Evolutionary conservation across 2,888 invertebrate species (phyloP).

Genomic region (Plagodis dolabraria): DNA sequence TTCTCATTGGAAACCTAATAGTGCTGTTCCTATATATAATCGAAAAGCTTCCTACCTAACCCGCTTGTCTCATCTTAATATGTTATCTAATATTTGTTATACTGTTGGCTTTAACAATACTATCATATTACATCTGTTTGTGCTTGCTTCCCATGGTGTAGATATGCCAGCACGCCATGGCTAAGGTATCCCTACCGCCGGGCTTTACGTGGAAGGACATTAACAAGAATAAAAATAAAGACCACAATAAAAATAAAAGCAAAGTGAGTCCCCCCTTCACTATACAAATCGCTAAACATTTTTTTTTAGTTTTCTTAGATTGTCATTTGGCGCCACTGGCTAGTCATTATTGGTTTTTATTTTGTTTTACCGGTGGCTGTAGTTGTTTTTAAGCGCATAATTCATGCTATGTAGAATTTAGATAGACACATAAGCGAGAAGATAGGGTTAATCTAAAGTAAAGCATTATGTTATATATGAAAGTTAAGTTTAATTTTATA

Average conservation of each 20-base stretch:
- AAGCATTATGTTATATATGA: no score
- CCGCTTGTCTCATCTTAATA: not conserved
- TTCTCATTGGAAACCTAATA: no score
- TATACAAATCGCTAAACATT: constrained; percentile 18
- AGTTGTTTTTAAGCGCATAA: constrained; percentile 5
- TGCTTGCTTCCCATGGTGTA: constrained; percentile 70
- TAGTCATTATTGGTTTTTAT: constrained; percentile 5
- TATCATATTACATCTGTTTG: constrained; percentile 57
- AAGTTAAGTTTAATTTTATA: no score
- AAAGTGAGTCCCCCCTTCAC: constrained; percentile 64
- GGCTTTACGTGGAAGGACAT: constrained; percentile 78
- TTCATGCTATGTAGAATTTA: constrained; percentile 18
- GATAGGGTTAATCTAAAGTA: no score
- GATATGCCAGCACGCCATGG: constrained; percentile 70
- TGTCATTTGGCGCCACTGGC: constrained; percentile 18
- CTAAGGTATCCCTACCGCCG: constrained; percentile 73
- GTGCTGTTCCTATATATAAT: no score
- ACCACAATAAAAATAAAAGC: constrained; percentile 64
- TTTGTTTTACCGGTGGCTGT: constrained; percentile 21
- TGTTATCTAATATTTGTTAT: constrained; percentile 23
- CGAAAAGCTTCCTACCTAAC: not conserved
- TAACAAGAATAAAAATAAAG: constrained; percentile 74
- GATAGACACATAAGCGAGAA: constrained; percentile 9
- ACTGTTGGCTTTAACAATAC: constrained; percentile 48
- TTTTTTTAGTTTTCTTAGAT: constrained; percentile 14